Base-by-base conservation (phyloP, 2,888 invertebrate species). In the Eulithis testata region DNA sequence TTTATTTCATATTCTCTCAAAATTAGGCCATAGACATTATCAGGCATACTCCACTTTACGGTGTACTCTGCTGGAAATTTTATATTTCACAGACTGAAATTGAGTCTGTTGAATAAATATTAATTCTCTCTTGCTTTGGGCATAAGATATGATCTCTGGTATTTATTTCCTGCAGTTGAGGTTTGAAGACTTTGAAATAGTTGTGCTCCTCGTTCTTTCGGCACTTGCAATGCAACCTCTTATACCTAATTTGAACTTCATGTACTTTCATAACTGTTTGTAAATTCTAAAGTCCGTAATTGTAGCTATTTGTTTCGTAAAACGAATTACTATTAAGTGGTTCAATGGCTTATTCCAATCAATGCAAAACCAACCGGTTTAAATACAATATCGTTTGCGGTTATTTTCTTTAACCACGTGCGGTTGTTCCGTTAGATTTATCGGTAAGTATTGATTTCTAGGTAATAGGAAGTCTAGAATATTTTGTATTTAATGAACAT, bases 321-420 rank as follows among this genome's bases (percentile, higher is more conserved):
- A 53, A 56, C 62, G 43, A 54, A 67, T 60, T 60, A 43, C 60
- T 43, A 60, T 60, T 58, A 65, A 49, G 50, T 59, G 54, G 59
- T 63, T 67, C 60, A 69, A 65, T 60, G 45, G 59, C 52, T 64
- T 59, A 65, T 64, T 62, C 56, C 62, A 63, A 65, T 66, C 65
- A 63, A 61, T 60, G 43, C 55, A 58, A 55, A 66, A 45, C 12
- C n/a, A 57, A 66, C 65, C 66, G 64, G 60, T 67, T 58, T 45
- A 52, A 54, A 68, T 40, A 66, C 63, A 62, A 53, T 67, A 63
- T 66, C 55, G 37, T 66, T 63, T 63, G 66, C 60, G 66, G 66
- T 63, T 52, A n/a, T 51, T 11, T 62, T 63, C 12, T 63, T 63
- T 51, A 56, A 51, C 60, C 60, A 63, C 60, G 63, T 66, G 40